Conservation (phyloP, 2,888 invertebrate genomes). For the Diadegma fenestrale region DNA sequence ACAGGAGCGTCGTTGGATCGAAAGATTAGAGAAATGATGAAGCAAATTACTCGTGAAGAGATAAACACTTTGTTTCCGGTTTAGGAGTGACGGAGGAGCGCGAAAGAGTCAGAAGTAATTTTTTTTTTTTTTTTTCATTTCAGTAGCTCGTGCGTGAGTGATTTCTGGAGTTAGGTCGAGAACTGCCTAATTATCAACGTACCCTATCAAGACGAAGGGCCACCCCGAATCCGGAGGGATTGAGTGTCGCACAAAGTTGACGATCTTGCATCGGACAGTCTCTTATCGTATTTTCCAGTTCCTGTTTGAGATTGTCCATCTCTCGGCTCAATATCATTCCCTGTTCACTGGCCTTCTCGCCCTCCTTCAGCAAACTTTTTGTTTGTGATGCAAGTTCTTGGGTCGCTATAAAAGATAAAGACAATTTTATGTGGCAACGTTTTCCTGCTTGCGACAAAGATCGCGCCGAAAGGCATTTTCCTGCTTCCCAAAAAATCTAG, state of each 20-base stretch:
- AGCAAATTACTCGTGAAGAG: not conserved
- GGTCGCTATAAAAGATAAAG: slow-evolving; percentile 85
- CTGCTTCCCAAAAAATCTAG: not conserved
- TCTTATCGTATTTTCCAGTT: slow-evolving; percentile 87
- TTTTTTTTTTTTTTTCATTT: not conserved
- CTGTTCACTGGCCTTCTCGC: slow-evolving; percentile 86
- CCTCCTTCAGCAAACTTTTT: slow-evolving; percentile 86
- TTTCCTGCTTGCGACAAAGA: slow-evolving; percentile 59
- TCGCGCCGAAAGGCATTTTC: slow-evolving; percentile 25
- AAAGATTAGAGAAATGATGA: not conserved
- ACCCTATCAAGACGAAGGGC: slow-evolving; percentile 88
- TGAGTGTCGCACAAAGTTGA: slow-evolving; percentile 91
- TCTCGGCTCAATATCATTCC: slow-evolving; percentile 87
- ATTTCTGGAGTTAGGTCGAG: too few species aligned
- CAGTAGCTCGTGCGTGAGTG: too few species aligned
- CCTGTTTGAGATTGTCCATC: slow-evolving; percentile 87
- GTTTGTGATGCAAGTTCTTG: slow-evolving; percentile 87
- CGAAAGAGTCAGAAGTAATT: not conserved
- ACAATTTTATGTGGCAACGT: slow-evolving; percentile 46
- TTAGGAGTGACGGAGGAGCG: too few species aligned
- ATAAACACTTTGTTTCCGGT: not conserved
- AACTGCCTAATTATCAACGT: slow-evolving; percentile 66
- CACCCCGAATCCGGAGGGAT: slow-evolving; percentile 89
- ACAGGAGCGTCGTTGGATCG: not conserved
- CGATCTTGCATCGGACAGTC: slow-evolving; percentile 90